Conservation (phyloP, 2,888 invertebrate genomes). For the Eudemis profundana region DNA sequence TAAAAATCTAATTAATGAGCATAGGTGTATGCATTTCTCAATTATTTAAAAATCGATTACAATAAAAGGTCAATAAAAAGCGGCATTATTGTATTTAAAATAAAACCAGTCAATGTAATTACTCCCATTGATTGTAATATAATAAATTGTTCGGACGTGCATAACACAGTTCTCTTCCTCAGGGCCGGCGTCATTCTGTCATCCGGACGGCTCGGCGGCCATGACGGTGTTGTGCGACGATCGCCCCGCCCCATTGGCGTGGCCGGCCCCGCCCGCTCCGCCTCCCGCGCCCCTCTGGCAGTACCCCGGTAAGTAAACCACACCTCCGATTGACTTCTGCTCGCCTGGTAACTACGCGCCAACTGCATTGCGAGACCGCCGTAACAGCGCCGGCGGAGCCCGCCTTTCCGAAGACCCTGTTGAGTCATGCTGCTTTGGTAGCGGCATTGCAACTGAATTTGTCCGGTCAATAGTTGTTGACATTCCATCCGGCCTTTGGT, state of each 20-base stretch:
- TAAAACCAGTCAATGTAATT: slow-evolving; percentile 16
- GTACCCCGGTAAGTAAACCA: slow-evolving; percentile 88
- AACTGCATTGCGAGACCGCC: slow-evolving; percentile 82
- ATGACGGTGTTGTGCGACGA: slow-evolving; percentile 88
- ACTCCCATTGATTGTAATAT: slow-evolving; percentile 34
- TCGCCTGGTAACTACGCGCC: slow-evolving; percentile 84
- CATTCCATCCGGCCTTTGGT: slow-evolving; percentile 43
- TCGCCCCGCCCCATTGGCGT: slow-evolving; percentile 86
- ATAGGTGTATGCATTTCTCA: too few relatives aligned
- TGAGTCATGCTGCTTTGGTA: slow-evolving; percentile 77
- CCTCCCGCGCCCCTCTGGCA: slow-evolving; percentile 91
- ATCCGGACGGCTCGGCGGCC: slow-evolving; percentile 87
- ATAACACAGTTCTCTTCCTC: slow-evolving; percentile 58
- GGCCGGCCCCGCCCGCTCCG: slow-evolving; percentile 82
- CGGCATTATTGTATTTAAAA: slow-evolving; percentile 21
- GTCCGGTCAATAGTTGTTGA: slow-evolving; percentile 63
- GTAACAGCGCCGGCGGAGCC: slow-evolving; percentile 55
- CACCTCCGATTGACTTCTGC: slow-evolving; percentile 78
- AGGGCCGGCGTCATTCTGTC: slow-evolving; percentile 71
- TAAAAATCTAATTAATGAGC: too few relatives aligned
- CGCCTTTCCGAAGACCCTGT: slow-evolving; percentile 63
- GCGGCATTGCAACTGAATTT: slow-evolving; percentile 75
- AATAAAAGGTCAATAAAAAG: too few relatives aligned
- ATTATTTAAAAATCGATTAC: too few relatives aligned
- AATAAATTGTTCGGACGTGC: slow-evolving; percentile 46